Conservation (phyloP, 1,140 invertebrate genomes). For the Euschistus heros region DNA sequence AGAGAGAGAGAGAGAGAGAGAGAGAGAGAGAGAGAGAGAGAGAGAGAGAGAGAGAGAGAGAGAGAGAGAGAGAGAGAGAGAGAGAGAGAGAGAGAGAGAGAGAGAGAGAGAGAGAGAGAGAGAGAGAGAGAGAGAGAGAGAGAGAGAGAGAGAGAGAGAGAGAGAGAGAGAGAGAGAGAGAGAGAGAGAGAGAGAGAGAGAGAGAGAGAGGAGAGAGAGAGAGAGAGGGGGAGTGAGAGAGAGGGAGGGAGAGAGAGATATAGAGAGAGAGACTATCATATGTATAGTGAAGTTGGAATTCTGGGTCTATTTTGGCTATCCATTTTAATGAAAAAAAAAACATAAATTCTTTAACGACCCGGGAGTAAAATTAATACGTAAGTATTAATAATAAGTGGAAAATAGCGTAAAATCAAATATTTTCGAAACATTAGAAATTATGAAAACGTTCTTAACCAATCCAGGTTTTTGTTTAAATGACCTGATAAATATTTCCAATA, state of each 20-base stretch:
- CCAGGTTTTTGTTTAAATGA: too few relatives aligned
- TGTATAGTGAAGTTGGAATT: too few relatives aligned
- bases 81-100: background rate
- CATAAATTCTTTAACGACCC: too few relatives aligned
- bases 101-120: background rate
- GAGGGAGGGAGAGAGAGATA: background rate
- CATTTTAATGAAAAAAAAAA: too few relatives aligned
- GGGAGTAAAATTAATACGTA: too few relatives aligned
- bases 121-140: background rate
- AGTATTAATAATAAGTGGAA: too few relatives aligned
- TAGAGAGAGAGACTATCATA: background rate
- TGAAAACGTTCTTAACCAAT: too few relatives aligned
- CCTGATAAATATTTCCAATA: too few relatives aligned
- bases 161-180: background rate
- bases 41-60: background rate
- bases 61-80: background rate
- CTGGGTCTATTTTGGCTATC: too few relatives aligned
- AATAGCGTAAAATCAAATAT: too few relatives aligned
- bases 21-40: background rate
- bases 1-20: background rate
- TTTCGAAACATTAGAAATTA: too few relatives aligned
- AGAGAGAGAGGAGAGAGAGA: background rate
- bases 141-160: background rate
- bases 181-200: background rate
- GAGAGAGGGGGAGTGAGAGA: background rate